Percentiles rank a stretch among this genome's conserved stretches.
phyloP scores from a whole-genome alignment of 2,888 invertebrate genomes.

The Oscheius sp. region DNA sequence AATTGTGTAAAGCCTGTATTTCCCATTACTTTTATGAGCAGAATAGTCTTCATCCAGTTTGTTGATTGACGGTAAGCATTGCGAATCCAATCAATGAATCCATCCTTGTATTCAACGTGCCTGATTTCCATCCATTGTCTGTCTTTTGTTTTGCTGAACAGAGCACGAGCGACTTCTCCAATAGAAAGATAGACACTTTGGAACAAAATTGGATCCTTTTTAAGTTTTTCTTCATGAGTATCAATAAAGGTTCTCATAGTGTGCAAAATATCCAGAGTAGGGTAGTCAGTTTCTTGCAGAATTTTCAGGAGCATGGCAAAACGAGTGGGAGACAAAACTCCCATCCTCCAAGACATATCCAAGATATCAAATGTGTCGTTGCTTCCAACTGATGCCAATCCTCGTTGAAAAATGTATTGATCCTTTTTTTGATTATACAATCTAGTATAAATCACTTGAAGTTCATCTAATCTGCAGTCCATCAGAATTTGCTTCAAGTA shows the following conservation, averaged over 20 bases:
- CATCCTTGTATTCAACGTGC: constrained; percentile 40
- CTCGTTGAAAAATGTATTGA: constrained; percentile 44
- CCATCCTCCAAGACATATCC: constrained; percentile 35
- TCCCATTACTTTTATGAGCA: constrained; percentile 61
- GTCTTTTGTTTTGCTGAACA: constrained; percentile 37
- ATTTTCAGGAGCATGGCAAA: constrained; percentile 46
- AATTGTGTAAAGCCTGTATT: constrained; percentile 62
- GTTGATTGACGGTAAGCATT: constrained; percentile 38
- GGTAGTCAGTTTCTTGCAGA: constrained; percentile 42
- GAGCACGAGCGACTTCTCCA: constrained; percentile 47
- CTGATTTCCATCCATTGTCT: constrained; percentile 36
- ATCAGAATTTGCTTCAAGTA: constrained; percentile 37
- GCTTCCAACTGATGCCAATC: constrained; percentile 55
- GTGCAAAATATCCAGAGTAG: constrained; percentile 50
- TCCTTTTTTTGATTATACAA: constrained; percentile 31
- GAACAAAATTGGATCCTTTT: constrained; percentile 35
- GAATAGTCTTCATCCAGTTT: constrained; percentile 52
- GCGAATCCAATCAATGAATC: constrained; percentile 42
- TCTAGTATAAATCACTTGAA: too few species aligned
- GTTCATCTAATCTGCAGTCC: too few species aligned
- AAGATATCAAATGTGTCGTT: constrained; percentile 47
- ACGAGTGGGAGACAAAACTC: constrained; percentile 34
- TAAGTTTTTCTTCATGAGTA: constrained; percentile 26
- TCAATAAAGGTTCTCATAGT: too few species aligned
- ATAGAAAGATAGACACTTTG: constrained; percentile 52